Base-by-base conservation (phyloP, 2,113 vertebrate species). In the Malaclemys terrapin region DNA sequence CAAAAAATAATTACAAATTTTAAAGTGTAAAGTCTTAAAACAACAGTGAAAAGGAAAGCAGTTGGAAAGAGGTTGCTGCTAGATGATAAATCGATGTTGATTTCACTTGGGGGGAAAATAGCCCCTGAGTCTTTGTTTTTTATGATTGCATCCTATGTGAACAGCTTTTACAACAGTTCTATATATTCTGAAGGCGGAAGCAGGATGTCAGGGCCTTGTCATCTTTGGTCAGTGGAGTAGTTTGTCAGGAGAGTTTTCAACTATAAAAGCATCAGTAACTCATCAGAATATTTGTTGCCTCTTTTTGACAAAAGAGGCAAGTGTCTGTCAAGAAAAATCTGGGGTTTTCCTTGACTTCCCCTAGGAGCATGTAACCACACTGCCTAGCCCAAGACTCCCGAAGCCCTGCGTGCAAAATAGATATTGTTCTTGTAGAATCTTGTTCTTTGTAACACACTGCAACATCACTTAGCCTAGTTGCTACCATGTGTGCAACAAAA, bases 181-280 rank as follows among this genome's bases (percentile, higher is more conserved):
- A 3, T 96, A 20, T 95, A 87, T 95, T 97, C 83, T 89, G 82
- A 96, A 97, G 91, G 92, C 90, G 90, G 89, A 94, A 93, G 80
- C 89, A 91, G 59, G n/a, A 84, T 88, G 95, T 97, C 96, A 98
- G 82, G 93, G 85, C 89, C 95, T 94, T 97, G 96, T 98, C 97
- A 97, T 97, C 92, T 97, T 79, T 94, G 96, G 96, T 97, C 98
- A 98, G 92, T 45, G 80, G 87, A 97, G 83, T 96, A 95, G 94
- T 98, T 98, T 97, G 93, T 98, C 96, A 97, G 93, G 91, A 98
- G 95, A 96, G 78, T 95, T 98, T 98, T 97, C 91, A 95, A 85
- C 92, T 96, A 94, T 80, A 97, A 97, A 97, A 97, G 65, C 94
- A 95, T 97, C 95, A 93, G 96, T 96, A 97, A 96, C 90, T 97